Base-by-base conservation (phyloP, 2,113 vertebrate species). In the Rhynchopsitta pachyrhyncha region DNA sequence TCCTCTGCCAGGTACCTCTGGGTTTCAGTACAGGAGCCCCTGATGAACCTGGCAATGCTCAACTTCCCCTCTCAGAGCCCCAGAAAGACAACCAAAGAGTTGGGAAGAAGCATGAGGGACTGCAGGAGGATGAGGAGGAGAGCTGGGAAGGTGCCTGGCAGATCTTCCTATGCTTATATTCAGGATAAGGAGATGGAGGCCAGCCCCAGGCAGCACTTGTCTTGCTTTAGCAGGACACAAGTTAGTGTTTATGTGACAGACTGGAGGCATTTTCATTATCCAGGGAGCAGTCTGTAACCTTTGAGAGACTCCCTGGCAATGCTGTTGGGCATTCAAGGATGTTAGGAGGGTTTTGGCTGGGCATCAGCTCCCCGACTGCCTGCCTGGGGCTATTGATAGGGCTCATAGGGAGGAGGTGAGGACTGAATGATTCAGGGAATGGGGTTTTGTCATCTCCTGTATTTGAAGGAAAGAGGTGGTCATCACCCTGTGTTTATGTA, bases 311-410 rank as follows among this genome's bases (percentile, higher is more conserved):
- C 1, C 0, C 29, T n/a, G 63, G 39, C 50, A 27, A 60, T 6
- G 11, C 74, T 50, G 8, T 2, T 3, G 6, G 49, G 15, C 25
- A 59, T 25, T 64, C 50, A 11, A 31, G 31, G 42, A n/a, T 7
- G 18, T 28, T 7, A 5, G 39, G 18, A n/a, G 39, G 28, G 31
- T 47, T 84, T 76, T 1, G 11, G 29, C n/a, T 47, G 69, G 74
- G n/a, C 23, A 64, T 6, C 1, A 4, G 11, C 33, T 44, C 16
- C 4, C 41, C 0, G 0, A 17, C 31, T 47, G 31, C 35, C 13
- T 17, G 68, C 55, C 42, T 4, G 1, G 25, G 60, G n/a, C 31
- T 62, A 35, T 0, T 4, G 66, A 28, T 57, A 57, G 13, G 15
- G 42, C 37, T 52, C 47, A 13, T 2, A 8, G 19, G 12, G 25